Evolutionary conservation across 2,888 invertebrate species (phyloP).

Genomic region (Hyposoter dolosus): DNA sequence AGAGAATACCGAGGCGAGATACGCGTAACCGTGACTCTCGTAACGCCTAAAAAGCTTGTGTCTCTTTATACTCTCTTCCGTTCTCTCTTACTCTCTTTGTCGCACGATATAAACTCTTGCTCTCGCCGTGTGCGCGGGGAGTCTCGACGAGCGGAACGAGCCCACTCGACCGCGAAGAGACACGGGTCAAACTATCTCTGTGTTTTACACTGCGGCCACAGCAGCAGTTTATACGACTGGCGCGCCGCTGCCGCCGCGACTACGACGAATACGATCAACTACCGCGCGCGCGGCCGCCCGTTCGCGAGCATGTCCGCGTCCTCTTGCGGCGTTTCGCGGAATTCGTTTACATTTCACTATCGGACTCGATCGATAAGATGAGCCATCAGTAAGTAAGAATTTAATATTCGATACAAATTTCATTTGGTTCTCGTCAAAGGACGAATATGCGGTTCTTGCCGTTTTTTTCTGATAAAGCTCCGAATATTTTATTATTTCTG

Average conservation of each 20-base stretch:
- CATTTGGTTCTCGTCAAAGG: background rate
- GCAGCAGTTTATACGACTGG: constrained; percentile 27
- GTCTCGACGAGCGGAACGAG: constrained; percentile 70
- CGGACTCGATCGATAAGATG: background rate
- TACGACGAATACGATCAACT: background rate
- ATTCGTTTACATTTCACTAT: background rate
- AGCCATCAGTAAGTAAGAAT: background rate
- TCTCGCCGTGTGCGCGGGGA: constrained; percentile 25
- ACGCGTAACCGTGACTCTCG: constrained; percentile 56
- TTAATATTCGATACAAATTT: background rate
- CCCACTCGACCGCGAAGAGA: constrained; percentile 75
- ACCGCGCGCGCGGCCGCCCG: background rate
- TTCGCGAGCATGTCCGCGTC: background rate
- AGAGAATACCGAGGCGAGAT: constrained; percentile 30
- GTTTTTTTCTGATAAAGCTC: background rate
- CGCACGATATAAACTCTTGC: constrained; percentile 34
- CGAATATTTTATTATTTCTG: background rate
- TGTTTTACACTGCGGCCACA: constrained; percentile 38
- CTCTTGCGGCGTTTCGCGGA: background rate
- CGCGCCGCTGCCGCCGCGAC: constrained; percentile 12
- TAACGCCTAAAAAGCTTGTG: constrained; percentile 56
- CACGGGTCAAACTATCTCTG: constrained; percentile 67
- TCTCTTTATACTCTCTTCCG: constrained; percentile 7
- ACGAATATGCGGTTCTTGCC: no score
- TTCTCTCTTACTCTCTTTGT: constrained; percentile 33